phyloP scores from a whole-genome alignment of 2,888 invertebrate genomes.

The Punctoribates punctum region DNA sequence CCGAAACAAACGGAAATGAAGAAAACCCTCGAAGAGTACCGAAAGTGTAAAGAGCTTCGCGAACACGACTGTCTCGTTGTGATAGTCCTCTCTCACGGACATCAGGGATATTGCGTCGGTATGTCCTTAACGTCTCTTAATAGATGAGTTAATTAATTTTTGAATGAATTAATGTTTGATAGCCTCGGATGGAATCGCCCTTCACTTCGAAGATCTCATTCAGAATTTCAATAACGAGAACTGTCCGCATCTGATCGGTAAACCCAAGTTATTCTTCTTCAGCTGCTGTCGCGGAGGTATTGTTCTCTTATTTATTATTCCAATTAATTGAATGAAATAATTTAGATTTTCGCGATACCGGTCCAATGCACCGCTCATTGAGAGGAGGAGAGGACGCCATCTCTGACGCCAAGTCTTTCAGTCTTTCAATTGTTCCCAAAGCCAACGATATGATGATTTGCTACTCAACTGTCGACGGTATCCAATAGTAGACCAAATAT shows the following conservation, averaged over 20 bases:
- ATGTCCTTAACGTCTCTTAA: background rate
- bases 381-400: conserved; percentile 15
- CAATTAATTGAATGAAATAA: background rate
- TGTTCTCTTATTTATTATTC: background rate
- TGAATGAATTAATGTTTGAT: no score
- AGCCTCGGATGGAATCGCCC: conserved; percentile 43
- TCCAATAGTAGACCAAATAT: background rate
- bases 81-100: conserved; percentile 48
- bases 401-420: conserved; percentile 30
- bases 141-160: no score
- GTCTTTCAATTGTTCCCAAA: background rate
- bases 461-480: conserved; percentile 43
- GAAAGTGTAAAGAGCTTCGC: conserved; percentile 21
- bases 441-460: conserved; percentile 5
- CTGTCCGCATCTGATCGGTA: conserved; percentile 43
- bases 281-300: conserved; percentile 48
- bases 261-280: conserved; percentile 48
- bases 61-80: conserved; percentile 44
- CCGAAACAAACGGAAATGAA: conserved; percentile 37
- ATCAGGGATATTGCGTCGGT: conserved; percentile 39
- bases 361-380: background rate
- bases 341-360: conserved; percentile 36
- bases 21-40: conserved; percentile 32
- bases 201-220: conserved; percentile 44
- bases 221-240: conserved; percentile 46